Evolutionary conservation across 2,113 vertebrate genomes (phyloP).

Genomic region (Poeciliopsis retropinna): DNA sequence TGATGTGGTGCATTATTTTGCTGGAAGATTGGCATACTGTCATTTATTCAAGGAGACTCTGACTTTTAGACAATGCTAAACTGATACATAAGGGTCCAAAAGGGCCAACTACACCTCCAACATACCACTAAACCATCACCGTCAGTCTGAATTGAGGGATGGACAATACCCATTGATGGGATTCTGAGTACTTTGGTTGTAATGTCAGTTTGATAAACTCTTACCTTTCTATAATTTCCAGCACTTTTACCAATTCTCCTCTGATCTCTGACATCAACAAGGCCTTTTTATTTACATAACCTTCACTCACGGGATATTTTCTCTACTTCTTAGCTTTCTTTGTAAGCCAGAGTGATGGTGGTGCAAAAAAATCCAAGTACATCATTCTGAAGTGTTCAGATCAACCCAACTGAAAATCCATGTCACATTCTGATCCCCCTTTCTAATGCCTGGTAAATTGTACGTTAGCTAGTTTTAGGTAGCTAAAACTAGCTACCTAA

Average conservation of each 20-base stretch:
- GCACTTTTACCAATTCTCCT: not conserved
- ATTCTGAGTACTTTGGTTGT: not conserved
- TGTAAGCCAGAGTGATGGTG: not conserved
- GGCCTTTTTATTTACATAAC: not conserved
- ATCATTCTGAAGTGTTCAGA: not conserved
- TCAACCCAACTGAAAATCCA: not conserved
- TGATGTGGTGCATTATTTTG: not conserved
- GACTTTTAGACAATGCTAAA: not conserved
- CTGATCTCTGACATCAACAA: not conserved
- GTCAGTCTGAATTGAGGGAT: not conserved
- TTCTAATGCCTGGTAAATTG: not conserved
- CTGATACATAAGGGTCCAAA: not conserved
- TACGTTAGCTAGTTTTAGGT: too few species aligned
- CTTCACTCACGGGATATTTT: not conserved
- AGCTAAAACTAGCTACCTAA: not conserved
- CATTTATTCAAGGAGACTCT: not conserved
- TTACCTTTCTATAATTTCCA: not conserved
- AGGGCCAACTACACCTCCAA: too few species aligned
- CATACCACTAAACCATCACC: too few species aligned
- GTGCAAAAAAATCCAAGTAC: not conserved
- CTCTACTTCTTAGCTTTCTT: not conserved
- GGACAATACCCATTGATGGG: too few species aligned
- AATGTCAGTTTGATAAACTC: not conserved
- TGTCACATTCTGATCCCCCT: not conserved
- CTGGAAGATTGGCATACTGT: too few species aligned